A percentile compares a stretch with the other conserved stretches of the same genome.
phyloP scores from a whole-genome alignment of 2,888 invertebrate genomes.

The Coelinius sp. region DNA sequence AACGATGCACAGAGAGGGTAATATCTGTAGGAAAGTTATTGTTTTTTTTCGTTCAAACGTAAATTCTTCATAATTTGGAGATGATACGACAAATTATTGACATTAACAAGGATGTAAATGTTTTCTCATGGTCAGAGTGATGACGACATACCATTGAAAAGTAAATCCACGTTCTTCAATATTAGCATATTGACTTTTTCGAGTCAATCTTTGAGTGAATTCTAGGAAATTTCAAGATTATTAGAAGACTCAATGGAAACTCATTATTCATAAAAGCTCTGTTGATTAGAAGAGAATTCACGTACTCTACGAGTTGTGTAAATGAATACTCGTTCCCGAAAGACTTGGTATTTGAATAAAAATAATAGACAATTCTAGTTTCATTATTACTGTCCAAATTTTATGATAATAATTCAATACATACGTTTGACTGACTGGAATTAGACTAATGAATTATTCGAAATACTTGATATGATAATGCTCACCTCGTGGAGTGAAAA shows the following conservation, averaged over 20 bases:
- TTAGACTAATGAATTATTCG: conserved; percentile 10
- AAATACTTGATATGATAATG: conserved; percentile 12
- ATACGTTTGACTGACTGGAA: conserved; percentile 12
- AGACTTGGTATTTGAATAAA: conserved; percentile 5
- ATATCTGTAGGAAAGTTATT: not conserved
- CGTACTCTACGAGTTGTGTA: not conserved
- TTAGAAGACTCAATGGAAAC: conserved; percentile 28
- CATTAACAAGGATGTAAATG: not conserved
- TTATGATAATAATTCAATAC: not conserved
- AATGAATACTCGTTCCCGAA: conserved; percentile 4
- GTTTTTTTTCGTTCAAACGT: not conserved
- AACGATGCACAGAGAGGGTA: too few relatives aligned
- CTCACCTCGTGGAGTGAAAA: conserved; percentile 43
- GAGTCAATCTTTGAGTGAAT: not conserved
- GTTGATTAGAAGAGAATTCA: not conserved
- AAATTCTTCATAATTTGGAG: not conserved
- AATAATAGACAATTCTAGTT: conserved; percentile 27
- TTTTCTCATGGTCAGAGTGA: not conserved
- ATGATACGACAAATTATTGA: not conserved
- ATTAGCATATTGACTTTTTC: not conserved
- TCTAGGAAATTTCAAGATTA: conserved; percentile 52
- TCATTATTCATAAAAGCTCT: too few relatives aligned
- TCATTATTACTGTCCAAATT: conserved; percentile 12
- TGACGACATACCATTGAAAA: not conserved
- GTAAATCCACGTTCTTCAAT: not conserved